These are phyloP conservation scores for Micrasema minimum DNA, from an alignment of 1,140 invertebrate species.

Conservation along the genomic window DNA sequence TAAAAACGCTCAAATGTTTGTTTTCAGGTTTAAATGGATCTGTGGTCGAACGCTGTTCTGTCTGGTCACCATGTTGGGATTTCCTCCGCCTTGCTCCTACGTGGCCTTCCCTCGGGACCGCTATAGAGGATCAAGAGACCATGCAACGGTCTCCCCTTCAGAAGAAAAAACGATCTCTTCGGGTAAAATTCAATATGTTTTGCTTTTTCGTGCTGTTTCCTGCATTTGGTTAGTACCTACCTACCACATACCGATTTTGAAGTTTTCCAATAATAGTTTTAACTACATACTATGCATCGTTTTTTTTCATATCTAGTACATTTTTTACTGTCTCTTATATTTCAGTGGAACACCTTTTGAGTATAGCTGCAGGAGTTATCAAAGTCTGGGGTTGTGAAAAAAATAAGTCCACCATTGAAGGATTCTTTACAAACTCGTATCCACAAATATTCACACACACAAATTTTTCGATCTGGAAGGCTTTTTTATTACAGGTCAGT, in stretches of 20 bases:
- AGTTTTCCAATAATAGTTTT: too few relatives aligned
- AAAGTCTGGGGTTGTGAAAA: constrained; percentile 27
- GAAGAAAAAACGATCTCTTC: not conserved
- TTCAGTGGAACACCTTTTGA: constrained; percentile 46
- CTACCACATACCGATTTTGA: too few relatives aligned
- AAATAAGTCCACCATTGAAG: constrained; percentile 6
- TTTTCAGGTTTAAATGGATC: constrained; percentile 28
- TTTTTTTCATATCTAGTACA: too few relatives aligned
- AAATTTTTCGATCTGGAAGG: constrained; percentile 60
- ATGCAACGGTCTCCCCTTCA: not conserved
- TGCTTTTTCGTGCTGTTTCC: constrained; percentile 39
- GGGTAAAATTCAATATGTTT: constrained; percentile 23
- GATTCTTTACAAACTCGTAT: constrained; percentile 43
- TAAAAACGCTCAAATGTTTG: too few relatives aligned
- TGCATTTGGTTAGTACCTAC: constrained; percentile 40
- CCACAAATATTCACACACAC: constrained; percentile 60
- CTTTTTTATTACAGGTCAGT: constrained; percentile 57
- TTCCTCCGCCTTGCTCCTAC: constrained; percentile 41
- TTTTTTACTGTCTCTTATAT: too few relatives aligned
- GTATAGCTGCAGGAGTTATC: constrained; percentile 29
- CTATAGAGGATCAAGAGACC: constrained; percentile 22
- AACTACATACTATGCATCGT: too few relatives aligned
- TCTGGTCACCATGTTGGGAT: not conserved
- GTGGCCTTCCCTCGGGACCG: constrained; percentile 40
- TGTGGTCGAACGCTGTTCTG: constrained; percentile 11